phyloP scores from a whole-genome alignment of 2,113 vertebrate genomes.

The Lagenorhynchus albirostris region DNA sequence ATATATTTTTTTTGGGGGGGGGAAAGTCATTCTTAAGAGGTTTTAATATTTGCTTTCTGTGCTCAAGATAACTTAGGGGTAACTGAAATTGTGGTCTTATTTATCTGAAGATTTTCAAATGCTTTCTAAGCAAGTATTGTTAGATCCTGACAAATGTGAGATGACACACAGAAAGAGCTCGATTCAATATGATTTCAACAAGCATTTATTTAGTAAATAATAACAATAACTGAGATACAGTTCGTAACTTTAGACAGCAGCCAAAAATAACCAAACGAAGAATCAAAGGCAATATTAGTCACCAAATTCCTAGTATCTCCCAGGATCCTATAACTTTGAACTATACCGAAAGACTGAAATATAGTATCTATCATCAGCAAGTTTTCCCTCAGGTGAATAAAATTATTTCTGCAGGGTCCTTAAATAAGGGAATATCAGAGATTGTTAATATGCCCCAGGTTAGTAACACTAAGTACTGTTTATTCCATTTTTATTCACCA shows the following conservation, averaged over 20 bases:
- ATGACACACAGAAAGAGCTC: neutral
- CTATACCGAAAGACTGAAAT: neutral
- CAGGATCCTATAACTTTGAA: neutral
- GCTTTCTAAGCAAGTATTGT: constrained; percentile 5
- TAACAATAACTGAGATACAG: neutral
- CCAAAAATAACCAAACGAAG: neutral
- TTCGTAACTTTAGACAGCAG: neutral
- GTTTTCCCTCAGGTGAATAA: neutral
- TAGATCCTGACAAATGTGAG: neutral
- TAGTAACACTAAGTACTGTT: neutral
- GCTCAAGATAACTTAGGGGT: neutral
- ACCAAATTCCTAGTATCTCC: neutral
- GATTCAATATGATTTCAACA: neutral
- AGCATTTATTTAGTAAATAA: constrained; percentile 1
- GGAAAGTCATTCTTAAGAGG: neutral
- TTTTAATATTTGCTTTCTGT: constrained; percentile 1
- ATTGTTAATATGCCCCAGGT: neutral
- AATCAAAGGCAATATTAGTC: neutral
- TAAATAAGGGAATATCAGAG: neutral
- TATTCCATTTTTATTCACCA: neutral
- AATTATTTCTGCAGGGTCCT: neutral
- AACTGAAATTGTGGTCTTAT: neutral
- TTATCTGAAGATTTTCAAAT: constrained; percentile 27
- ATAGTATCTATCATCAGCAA: neutral
- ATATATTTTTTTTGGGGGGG: neutral